Conservation (phyloP, 2,797 vertebrate species). For the Manis pentadactyla region DNA sequence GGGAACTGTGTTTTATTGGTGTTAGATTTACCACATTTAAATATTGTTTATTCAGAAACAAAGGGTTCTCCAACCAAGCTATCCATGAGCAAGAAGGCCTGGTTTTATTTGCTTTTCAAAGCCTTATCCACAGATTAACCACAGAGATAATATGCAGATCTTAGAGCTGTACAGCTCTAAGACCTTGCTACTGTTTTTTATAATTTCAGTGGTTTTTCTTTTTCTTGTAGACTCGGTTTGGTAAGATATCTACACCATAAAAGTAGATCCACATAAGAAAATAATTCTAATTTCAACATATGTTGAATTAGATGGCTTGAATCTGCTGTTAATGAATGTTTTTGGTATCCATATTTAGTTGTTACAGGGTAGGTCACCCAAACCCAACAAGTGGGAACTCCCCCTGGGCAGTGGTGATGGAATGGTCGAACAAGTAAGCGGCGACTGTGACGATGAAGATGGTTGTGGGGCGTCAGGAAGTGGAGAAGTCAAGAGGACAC, state of each 20-base stretch:
- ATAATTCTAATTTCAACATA: not conserved
- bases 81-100: not conserved
- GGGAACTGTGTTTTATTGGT: not conserved
- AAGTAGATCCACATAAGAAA: not conserved
- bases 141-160: not conserved
- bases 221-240: not conserved
- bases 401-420: slow-evolving; percentile 81
- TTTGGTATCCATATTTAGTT: slow-evolving; percentile 84
- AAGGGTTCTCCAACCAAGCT: not conserved
- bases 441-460: slow-evolving; percentile 95
- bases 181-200: not conserved
- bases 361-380: slow-evolving; percentile 91
- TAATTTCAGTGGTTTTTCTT: not conserved
- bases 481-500: slow-evolving; percentile 85
- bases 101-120: not conserved
- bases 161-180: not conserved
- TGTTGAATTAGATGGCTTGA: not conserved
- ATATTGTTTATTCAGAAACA: not conserved
- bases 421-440: slow-evolving; percentile 87
- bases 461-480: slow-evolving; percentile 91
- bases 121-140: not conserved
- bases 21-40: not conserved
- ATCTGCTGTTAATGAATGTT: not conserved
- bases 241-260: not conserved
- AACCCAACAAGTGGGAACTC: slow-evolving; percentile 87